Evolutionary conservation across 2,797 vertebrate genomes (phyloP), one percentile per base, ranked within the genome.

Genomic region (Xiphorhynchus erythropygius): DNA sequence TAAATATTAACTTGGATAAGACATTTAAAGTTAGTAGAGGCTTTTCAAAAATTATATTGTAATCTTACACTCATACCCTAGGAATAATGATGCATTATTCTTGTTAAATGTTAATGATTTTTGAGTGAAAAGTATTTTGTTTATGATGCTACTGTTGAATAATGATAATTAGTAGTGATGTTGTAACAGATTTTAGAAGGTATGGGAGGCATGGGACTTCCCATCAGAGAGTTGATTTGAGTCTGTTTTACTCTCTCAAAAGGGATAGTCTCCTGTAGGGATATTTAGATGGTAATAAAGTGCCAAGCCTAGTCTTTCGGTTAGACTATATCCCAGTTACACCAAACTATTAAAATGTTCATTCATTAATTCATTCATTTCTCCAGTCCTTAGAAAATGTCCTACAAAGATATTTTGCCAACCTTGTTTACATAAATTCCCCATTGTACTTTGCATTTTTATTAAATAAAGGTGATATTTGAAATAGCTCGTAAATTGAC

Each of bases 391-490:
- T 94, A 75, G 64, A 82, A 71, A 94, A 77, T 68, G 52, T 94
- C 89, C 85, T 90, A 79, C 70, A 74, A 91, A 94, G 87, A 55
- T 68, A 94, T 87, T 94, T 95, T 81, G 56, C 80, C 87, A 96
- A 35, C 44, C 30, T 57, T 90, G 85, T 95, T 96, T 95, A 87
- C 89, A 90, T 94, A 91, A 94, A 94, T 94, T 94, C 67, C 42
- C 70, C 68, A 77, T 84, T 96, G 94, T 94, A 85, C 83, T 95
- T 93, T 84, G 80, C 94, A 94, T 95, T 96, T 96, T 97, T 94
- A 94, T 94, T 96, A 80, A 93, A 94, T 87, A 94, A 92, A 79
- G 70, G 67, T 94, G 87, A 83, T 94, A 64, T 94, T 95, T 79
- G 83, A 92, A 96, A 94, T 84, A 94, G 77, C 80, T 91, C 84